phyloP scores from a whole-genome alignment of 1,140 invertebrate genomes.

The Drosophila mojavensis region DNA sequence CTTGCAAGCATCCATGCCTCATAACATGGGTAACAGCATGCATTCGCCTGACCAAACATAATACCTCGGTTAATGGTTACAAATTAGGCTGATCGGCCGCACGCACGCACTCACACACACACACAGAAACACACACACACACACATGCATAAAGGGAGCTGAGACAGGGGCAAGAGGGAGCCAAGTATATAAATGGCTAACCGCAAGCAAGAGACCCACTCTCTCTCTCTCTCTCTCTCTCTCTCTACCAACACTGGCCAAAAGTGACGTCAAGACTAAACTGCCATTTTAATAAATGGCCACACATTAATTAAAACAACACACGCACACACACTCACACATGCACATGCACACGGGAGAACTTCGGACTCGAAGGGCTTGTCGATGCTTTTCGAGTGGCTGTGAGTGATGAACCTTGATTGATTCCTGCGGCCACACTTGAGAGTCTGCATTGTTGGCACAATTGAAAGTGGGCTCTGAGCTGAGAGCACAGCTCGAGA shows the following conservation, averaged over 20 bases:
- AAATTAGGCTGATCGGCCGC: slow-evolving; percentile 77
- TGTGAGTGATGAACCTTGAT: slow-evolving; percentile 82
- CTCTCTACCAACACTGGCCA: slow-evolving; percentile 15
- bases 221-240: background rate
- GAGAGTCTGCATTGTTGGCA: slow-evolving; percentile 70
- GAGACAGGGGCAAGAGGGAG: slow-evolving; percentile 22
- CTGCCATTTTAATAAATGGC: slow-evolving; percentile 84
- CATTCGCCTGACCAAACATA: slow-evolving; percentile 68
- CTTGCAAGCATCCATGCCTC: slow-evolving; percentile 43
- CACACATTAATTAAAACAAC: slow-evolving; percentile 79
- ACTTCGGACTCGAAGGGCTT: slow-evolving; percentile 21
- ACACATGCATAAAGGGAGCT: slow-evolving; percentile 31
- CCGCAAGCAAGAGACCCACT: slow-evolving; percentile 49
- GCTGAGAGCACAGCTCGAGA: background rate
- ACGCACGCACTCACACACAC: slow-evolving; percentile 56
- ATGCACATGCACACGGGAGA: background rate
- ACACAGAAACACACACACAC: slow-evolving; percentile 43
- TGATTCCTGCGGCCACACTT: slow-evolving; percentile 82
- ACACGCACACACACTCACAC: slow-evolving; percentile 32
- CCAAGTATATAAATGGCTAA: slow-evolving; percentile 64
- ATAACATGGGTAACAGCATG: slow-evolving; percentile 31
- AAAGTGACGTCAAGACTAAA: slow-evolving; percentile 61
- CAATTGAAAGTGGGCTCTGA: slow-evolving; percentile 59
- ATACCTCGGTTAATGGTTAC: slow-evolving; percentile 82
- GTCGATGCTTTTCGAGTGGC: slow-evolving; percentile 23